These are phyloP conservation scores for Peromyscus melanophrys DNA, from an alignment of 2,797 vertebrate species.

Conservation along the genomic window DNA sequence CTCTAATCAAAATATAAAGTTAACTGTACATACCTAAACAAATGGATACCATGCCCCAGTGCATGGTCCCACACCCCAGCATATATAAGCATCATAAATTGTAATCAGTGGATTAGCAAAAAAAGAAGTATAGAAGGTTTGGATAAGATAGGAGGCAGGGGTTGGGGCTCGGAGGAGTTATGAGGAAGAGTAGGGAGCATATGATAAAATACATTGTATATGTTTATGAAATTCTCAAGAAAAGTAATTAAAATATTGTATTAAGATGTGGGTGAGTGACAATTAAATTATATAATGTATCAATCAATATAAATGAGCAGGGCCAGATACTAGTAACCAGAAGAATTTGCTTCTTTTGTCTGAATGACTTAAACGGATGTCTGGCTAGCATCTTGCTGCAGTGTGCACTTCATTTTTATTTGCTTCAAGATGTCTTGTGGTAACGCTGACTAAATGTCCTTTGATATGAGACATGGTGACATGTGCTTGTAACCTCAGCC, in stretches of 20 bases:
- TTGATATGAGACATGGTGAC: background rate
- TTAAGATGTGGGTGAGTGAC: background rate
- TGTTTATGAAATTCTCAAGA: background rate
- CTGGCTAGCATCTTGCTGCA: background rate
- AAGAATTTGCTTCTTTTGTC: background rate
- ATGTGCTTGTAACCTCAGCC: background rate
- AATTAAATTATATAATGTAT: background rate
- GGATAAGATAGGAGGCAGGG: too few species aligned
- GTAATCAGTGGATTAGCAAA: background rate
- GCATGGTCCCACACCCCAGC: background rate
- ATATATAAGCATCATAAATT: background rate
- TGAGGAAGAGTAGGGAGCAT: background rate
- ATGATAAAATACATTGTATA: background rate
- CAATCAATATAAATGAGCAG: background rate
- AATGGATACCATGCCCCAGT: background rate
- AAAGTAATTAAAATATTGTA: background rate
- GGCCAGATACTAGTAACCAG: background rate
- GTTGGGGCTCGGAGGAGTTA: background rate
- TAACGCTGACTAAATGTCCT: background rate
- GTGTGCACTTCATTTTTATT: background rate
- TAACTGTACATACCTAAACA: background rate
- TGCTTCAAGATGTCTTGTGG: background rate
- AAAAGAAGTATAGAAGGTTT: too few species aligned
- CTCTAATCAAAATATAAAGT: slow-evolving; percentile 2
- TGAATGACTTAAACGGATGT: background rate